Conservation (phyloP, 1,140 invertebrate genomes). For the Drosophila arizonae region DNA sequence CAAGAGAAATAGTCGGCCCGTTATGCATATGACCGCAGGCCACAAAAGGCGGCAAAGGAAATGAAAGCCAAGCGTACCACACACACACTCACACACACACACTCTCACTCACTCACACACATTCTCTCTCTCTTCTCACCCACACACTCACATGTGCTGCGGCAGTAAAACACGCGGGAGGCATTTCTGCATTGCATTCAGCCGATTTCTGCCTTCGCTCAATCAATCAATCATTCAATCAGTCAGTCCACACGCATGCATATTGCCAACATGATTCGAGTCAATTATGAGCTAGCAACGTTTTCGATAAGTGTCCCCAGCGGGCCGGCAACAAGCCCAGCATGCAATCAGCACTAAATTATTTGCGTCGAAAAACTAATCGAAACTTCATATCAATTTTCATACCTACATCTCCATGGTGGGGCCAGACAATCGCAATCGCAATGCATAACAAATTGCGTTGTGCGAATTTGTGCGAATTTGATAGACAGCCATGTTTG, state of each 20-base stretch:
- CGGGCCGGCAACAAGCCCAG: slow-evolving; percentile 6
- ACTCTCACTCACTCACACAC: not conserved
- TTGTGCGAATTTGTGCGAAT: slow-evolving; percentile 42
- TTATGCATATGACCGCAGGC: slow-evolving; percentile 48
- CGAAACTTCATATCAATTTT: slow-evolving; percentile 7
- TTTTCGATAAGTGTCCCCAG: slow-evolving; percentile 63
- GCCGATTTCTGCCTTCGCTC: slow-evolving; percentile 28
- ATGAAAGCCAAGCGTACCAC: slow-evolving; percentile 54
- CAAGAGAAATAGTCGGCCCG: slow-evolving; percentile 17
- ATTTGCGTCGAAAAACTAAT: slow-evolving; percentile 40
- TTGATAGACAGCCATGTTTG: slow-evolving; percentile 58
- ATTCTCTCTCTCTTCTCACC: too few species aligned
- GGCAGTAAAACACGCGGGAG: too few species aligned
- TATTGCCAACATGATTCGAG: slow-evolving; percentile 64
- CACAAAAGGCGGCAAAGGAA: slow-evolving; percentile 55
- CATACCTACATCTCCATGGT: not conserved
- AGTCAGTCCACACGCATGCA: slow-evolving; percentile 34
- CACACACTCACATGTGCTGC: not conserved
- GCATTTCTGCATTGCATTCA: slow-evolving; percentile 15
- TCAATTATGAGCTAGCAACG: slow-evolving; percentile 59
- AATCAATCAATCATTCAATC: slow-evolving; percentile 60
- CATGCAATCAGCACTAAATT: slow-evolving; percentile 46
- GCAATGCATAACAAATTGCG: slow-evolving; percentile 64
- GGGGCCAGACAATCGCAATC: slow-evolving; percentile 18
- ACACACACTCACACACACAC: not conserved